Percentiles rank a stretch among this genome's conserved stretches.
These are phyloP conservation scores for Brachionus rubens DNA, from an alignment of 1,140 invertebrate genomes.

Conservation along the genomic window DNA sequence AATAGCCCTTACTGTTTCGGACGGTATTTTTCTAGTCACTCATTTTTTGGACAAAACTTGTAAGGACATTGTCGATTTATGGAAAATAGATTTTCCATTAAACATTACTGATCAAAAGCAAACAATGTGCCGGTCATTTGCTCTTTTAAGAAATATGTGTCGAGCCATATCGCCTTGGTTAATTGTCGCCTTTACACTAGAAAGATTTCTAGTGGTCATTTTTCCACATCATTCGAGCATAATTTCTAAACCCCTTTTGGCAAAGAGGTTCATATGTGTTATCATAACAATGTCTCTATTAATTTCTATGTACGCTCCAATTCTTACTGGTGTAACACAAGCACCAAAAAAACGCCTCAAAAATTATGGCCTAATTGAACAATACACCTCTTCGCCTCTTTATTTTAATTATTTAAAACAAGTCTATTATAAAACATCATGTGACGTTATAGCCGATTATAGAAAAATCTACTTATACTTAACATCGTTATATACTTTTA, in stretches of 20 bases:
- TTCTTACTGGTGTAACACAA: neutral
- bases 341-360: neutral
- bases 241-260: constrained; percentile 22
- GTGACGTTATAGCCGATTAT: constrained; percentile 6
- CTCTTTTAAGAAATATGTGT: neutral
- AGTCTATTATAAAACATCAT: neutral
- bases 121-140: constrained; percentile 43
- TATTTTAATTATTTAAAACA: constrained; percentile 28
- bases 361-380: neutral
- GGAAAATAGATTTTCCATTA: constrained; percentile 37
- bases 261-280: constrained; percentile 9
- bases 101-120: constrained; percentile 43
- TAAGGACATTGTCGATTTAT: constrained; percentile 41
- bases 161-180: constrained; percentile 10
- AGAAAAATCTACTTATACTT: constrained; percentile 28
- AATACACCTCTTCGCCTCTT: neutral
- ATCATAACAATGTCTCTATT: constrained; percentile 19
- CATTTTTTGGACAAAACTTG: constrained; percentile 41
- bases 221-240: constrained; percentile 26
- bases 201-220: constrained; percentile 40
- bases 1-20: constrained; percentile 13
- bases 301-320: constrained; percentile 14
- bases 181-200: constrained; percentile 39
- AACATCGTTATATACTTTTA: constrained; percentile 26
- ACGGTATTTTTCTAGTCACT: constrained; percentile 17